Conservation (phyloP, 1,140 invertebrate species). For the Orussus abietinus region DNA sequence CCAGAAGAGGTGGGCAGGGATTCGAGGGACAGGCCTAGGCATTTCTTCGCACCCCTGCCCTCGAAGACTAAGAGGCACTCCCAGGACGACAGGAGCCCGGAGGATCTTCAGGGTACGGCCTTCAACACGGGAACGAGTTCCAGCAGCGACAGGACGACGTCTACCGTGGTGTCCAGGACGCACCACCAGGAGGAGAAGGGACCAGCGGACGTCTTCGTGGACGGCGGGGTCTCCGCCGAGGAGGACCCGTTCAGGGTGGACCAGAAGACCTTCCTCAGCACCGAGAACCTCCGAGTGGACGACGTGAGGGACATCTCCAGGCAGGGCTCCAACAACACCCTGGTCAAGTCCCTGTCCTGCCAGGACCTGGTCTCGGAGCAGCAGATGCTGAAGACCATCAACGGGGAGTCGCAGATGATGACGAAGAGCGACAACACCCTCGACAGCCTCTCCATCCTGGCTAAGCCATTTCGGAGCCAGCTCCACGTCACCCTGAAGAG, state of each 20-base stretch:
- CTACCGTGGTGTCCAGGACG: slow-evolving; percentile 30
- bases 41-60: slow-evolving; percentile 51
- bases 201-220: slow-evolving; percentile 36
- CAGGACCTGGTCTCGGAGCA: slow-evolving; percentile 33
- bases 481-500: slow-evolving; percentile 35
- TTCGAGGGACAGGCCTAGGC: slow-evolving; percentile 31
- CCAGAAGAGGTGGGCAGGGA: not conserved
- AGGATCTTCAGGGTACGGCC: slow-evolving; percentile 1
- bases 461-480: slow-evolving; percentile 31
- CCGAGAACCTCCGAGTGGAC: slow-evolving; percentile 24
- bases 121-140: slow-evolving; percentile 30
- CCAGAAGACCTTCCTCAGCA: slow-evolving; percentile 25
- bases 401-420: slow-evolving; percentile 15
- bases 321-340: slow-evolving; percentile 17
- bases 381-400: slow-evolving; percentile 11
- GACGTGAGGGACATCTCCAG: not conserved
- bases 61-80: slow-evolving; percentile 15
- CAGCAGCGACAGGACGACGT: slow-evolving; percentile 30
- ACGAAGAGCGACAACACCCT: slow-evolving; percentile 41
- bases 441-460: slow-evolving; percentile 19
- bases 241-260: slow-evolving; percentile 1
- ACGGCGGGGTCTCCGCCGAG: slow-evolving; percentile 26
- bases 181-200: slow-evolving; percentile 27
- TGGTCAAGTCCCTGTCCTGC: slow-evolving; percentile 40
- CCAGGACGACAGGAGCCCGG: slow-evolving; percentile 16